These are phyloP conservation scores for Oscheius sp. DNA, from an alignment of 2,888 invertebrate species.

Conservation along the genomic window DNA sequence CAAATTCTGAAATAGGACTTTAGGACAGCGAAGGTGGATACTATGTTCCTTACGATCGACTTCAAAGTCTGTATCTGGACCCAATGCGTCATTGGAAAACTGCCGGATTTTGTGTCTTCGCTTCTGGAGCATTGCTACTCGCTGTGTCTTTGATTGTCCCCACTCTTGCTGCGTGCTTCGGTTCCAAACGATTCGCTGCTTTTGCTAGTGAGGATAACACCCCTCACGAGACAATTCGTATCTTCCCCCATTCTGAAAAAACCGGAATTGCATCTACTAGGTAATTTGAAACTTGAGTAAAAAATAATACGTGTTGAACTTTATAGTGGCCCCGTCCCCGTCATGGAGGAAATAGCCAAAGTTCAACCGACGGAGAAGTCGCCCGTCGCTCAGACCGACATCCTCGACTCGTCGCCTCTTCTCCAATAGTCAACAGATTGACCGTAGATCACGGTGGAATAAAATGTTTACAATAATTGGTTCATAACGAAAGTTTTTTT, in stretches of 20 bases:
- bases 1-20: not conserved
- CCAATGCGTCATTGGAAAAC: constrained; percentile 68
- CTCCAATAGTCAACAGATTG: constrained; percentile 25
- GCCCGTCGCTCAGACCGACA: constrained; percentile 20
- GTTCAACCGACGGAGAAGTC: constrained; percentile 60
- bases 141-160: constrained; percentile 66
- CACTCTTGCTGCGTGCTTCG: constrained; percentile 62
- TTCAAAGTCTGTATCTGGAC: constrained; percentile 60
- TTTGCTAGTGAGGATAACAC: constrained; percentile 66
- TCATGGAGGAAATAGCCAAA: constrained; percentile 66
- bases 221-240: constrained; percentile 67
- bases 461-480: constrained; percentile 11
- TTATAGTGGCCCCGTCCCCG: constrained; percentile 68
- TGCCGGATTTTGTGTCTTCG: constrained; percentile 64
- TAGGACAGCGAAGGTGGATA: constrained; percentile 65
- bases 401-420: constrained; percentile 16
- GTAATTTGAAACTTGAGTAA: not conserved
- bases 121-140: constrained; percentile 63
- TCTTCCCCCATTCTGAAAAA: constrained; percentile 52
- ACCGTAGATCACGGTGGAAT: constrained; percentile 24
- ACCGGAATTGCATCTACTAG: constrained; percentile 4
- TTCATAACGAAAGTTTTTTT: too few relatives aligned
- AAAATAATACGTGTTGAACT: too few relatives aligned
- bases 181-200: constrained; percentile 55
- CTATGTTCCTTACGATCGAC: constrained; percentile 64